A percentile compares a stretch with the other conserved stretches of the same genome.
Conservation (phyloP, 2,113 vertebrate genomes). For the Syngnathus typhle region DNA sequence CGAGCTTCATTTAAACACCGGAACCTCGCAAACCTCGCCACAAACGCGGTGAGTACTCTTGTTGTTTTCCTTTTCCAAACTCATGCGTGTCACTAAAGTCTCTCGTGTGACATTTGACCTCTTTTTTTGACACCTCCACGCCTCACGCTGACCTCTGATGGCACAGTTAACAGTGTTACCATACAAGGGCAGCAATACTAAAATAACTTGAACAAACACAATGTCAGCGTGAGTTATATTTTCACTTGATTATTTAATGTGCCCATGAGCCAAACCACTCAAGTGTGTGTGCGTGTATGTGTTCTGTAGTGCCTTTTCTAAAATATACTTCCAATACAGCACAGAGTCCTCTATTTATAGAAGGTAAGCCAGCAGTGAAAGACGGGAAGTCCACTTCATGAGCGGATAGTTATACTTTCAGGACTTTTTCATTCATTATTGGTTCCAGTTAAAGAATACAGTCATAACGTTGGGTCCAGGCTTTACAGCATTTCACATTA, state of each 20-base stretch:
- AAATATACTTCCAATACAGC: constrained; percentile 49
- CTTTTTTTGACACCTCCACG: background rate
- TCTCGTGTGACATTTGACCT: constrained; percentile 35
- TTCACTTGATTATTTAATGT: background rate
- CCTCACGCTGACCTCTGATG: background rate
- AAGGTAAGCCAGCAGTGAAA: constrained; percentile 43
- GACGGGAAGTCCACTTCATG: constrained; percentile 14
- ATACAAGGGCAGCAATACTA: constrained; percentile 44
- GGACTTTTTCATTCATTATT: background rate
- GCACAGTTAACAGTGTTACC: constrained; percentile 21
- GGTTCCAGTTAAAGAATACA: background rate
- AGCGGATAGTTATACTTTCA: background rate
- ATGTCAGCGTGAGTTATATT: background rate
- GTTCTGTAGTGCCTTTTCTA: constrained; percentile 39
- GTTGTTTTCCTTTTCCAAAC: background rate
- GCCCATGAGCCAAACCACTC: constrained; percentile 6
- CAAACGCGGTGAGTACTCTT: constrained; percentile 59
- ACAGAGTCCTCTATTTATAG: constrained; percentile 67
- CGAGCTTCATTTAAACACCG: constrained; percentile 34
- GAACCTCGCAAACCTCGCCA: constrained; percentile 17
- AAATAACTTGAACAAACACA: constrained; percentile 23
- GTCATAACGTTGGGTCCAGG: background rate
- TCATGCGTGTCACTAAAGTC: background rate
- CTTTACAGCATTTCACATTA: background rate
- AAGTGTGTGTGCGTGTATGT: constrained; percentile 15